Evolutionary conservation across 2,797 vertebrate species (phyloP).

Genomic region (Vultur gryphus): DNA sequence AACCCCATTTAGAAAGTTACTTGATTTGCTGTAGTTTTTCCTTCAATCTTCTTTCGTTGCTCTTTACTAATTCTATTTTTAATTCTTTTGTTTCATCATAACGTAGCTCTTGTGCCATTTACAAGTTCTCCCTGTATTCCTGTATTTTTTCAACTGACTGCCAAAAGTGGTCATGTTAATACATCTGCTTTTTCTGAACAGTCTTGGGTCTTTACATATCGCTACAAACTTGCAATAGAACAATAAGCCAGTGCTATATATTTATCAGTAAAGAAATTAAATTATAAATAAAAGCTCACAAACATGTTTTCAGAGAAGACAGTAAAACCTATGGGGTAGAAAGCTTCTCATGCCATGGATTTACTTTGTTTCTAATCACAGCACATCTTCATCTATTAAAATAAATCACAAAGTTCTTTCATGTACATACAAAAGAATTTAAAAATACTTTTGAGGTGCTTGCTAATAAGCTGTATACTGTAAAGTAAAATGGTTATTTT

Average conservation of each 20-base stretch:
- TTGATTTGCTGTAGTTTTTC: background rate
- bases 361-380: background rate
- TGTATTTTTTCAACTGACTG: background rate
- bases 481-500: background rate
- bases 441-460: background rate
- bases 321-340: background rate
- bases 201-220: background rate
- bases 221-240: background rate
- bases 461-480: background rate
- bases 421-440: background rate
- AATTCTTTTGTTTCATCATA: background rate
- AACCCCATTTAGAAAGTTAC: background rate
- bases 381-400: background rate
- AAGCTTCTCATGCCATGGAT: background rate
- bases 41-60: background rate
- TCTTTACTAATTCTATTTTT: background rate
- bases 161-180: background rate
- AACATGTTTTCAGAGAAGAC: background rate
- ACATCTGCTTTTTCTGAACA: background rate
- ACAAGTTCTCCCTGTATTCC: background rate
- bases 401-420: background rate
- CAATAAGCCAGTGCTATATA: background rate
- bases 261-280: background rate
- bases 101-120: background rate
- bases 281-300: background rate